Evolutionary conservation across 2,888 invertebrate species (phyloP).

Genomic region (Resseliella maxima): DNA sequence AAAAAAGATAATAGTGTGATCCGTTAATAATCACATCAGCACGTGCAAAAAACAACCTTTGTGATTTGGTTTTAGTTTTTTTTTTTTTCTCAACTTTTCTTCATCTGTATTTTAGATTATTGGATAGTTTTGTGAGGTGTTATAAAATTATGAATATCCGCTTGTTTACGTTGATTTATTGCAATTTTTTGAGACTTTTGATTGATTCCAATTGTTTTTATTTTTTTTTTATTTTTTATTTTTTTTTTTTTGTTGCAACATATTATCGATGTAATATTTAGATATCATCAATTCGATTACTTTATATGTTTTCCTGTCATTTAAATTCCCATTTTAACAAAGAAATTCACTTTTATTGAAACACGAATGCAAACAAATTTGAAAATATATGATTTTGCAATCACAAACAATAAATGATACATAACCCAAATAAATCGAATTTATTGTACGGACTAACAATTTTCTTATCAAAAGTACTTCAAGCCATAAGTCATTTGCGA

Average conservation of each 20-base stretch:
- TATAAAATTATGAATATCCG: background rate
- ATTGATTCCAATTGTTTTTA: background rate
- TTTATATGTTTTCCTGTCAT: background rate
- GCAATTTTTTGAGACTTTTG: background rate
- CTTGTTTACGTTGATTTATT: background rate
- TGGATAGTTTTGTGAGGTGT: background rate
- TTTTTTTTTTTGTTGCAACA: too few species aligned
- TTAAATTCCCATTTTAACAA: background rate
- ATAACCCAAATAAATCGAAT: background rate
- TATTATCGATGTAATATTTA: background rate
- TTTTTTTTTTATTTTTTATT: too few species aligned
- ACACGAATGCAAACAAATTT: background rate
- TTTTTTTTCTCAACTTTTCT: background rate
- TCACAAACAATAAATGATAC: background rate
- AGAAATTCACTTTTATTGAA: background rate
- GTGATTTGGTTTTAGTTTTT: background rate
- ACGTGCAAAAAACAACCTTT: constrained; percentile 9
- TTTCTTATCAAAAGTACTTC: constrained; percentile 41
- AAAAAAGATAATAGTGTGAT: background rate
- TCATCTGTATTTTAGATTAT: background rate
- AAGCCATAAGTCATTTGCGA: background rate
- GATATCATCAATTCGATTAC: background rate
- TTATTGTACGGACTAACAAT: background rate
- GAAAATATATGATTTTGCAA: background rate
- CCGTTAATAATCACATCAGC: background rate